Evolutionary conservation across 2,888 invertebrate species (phyloP), one percentile per base, ranked within the genome.

Genomic region (Phalangium opilio): DNA sequence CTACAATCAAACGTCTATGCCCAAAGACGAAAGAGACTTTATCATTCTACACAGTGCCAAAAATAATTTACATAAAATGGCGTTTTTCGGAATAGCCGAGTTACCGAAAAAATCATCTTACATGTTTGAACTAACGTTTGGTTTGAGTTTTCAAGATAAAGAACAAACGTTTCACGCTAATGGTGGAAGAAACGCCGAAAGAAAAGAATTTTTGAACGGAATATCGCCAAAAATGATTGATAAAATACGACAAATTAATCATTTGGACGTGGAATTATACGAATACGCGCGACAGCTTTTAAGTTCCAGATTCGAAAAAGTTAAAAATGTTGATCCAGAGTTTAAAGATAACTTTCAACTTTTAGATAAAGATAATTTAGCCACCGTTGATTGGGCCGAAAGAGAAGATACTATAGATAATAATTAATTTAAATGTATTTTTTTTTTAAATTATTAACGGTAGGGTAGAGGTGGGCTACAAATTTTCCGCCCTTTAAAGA

Each of bases 61-160:
- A 70, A 76, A 81, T 56, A 98, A 96, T 70, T 73, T 96, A 48
- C 81, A 83, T 52, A 81, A 83, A 43, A 89, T 98, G 87, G 84
- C 93, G 45, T 98, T 89, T 69, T 95, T 96, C 67, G 95, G 95
- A 55, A 75, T 98, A 54, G 91, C 91, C 3, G 96, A 98, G 69
- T 53, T 51, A 36, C 55, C 50, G 8, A 53, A 51, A 48, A 49
- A 53, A 11, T 55, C 55, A 8, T 89, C 90, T 65, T 89, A 89
- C 67, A 81, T 91, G 58, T 93, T 93, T 65, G 91, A 93, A 64
- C 83, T 86, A 68, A 87, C 87, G n/a, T 93, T 93, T 65, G 84
- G 84, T 67, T 74, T 91, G 62, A 76, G 85, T 52, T 89, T 89
- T 67, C 83, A 83, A 51, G 79, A 85, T 14, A 50, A 39, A 32